Percentiles rank a stretch among this genome's conserved stretches.
These are phyloP conservation scores for Luidia sarsii DNA, from an alignment of 53 echinoderm and acorn worm genomes.

Conservation along the genomic window DNA sequence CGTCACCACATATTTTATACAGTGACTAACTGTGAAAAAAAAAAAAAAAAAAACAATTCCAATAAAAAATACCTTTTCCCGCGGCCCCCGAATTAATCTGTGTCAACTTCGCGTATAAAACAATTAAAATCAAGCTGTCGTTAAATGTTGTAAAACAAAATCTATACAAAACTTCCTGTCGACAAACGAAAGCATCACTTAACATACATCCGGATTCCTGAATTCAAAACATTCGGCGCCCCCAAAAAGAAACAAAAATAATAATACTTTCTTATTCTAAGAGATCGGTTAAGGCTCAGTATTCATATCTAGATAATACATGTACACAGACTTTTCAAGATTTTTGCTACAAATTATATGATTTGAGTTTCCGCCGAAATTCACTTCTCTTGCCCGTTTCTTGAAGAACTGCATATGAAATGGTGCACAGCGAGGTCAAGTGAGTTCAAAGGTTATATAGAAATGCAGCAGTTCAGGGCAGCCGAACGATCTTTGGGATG, in stretches of 20 bases:
- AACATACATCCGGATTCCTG: slow-evolving; percentile 14
- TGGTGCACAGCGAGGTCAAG: too few relatives aligned
- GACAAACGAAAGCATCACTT: slow-evolving; percentile 12
- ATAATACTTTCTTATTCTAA: slow-evolving; percentile 1
- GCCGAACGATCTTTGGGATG: too few relatives aligned
- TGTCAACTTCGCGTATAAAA: slow-evolving; percentile 9
- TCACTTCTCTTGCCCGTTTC: too few relatives aligned
- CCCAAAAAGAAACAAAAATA: too few relatives aligned
- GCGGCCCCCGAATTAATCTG: not conserved
- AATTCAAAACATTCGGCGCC: slow-evolving; percentile 12
- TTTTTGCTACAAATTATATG: too few relatives aligned
- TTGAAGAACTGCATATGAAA: too few relatives aligned
- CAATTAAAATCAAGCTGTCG: slow-evolving; percentile 23
- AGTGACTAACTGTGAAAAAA: too few relatives aligned
- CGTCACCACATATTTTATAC: not conserved
- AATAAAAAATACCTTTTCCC: slow-evolving; percentile 11
- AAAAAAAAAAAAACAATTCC: too few relatives aligned
- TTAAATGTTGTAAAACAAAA: slow-evolving; percentile 9
- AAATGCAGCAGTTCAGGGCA: too few relatives aligned
- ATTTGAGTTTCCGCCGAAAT: too few relatives aligned
- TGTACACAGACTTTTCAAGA: too few relatives aligned
- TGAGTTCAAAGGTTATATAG: too few relatives aligned
- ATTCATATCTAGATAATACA: slow-evolving; percentile 3
- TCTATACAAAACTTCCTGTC: slow-evolving; percentile 11
- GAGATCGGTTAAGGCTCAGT: not conserved